A percentile compares a stretch with the other conserved stretches of the same genome.
phyloP scores from a whole-genome alignment of 2,113 vertebrate genomes.

The Pygoscelis adeliae region DNA sequence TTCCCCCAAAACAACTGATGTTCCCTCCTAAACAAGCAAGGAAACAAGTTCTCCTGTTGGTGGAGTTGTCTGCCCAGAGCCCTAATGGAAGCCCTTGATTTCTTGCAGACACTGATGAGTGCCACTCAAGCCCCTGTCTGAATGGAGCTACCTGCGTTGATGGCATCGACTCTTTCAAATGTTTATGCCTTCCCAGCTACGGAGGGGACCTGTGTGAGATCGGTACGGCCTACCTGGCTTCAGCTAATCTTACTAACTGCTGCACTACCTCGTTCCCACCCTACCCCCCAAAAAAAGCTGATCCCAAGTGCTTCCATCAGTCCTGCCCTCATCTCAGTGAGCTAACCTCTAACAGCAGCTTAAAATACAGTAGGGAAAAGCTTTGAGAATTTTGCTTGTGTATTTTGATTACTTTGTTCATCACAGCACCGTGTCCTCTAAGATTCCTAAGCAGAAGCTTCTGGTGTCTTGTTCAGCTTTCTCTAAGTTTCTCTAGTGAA shows the following conservation, averaged over 20 bases:
- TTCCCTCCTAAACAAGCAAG: slow-evolving; percentile 1
- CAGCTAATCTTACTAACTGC: slow-evolving; percentile 90
- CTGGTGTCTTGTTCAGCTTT: neutral
- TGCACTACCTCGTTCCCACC: slow-evolving; percentile 24
- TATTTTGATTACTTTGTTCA: neutral
- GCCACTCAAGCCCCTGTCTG: slow-evolving; percentile 93
- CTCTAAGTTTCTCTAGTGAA: neutral
- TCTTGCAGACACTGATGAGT: slow-evolving; percentile 97
- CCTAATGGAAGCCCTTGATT: slow-evolving; percentile 88
- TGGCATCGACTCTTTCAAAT: slow-evolving; percentile 92
- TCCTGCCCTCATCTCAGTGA: neutral
- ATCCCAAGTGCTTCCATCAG: neutral
- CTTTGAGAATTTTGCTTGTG: neutral
- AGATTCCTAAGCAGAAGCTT: neutral
- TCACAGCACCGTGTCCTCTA: neutral
- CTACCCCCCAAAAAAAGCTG: neutral
- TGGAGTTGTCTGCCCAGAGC: slow-evolving; percentile 59
- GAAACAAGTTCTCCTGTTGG: slow-evolving; percentile 33
- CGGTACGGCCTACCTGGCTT: slow-evolving; percentile 91
- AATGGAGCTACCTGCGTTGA: slow-evolving; percentile 98
- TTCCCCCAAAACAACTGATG: neutral
- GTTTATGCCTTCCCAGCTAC: slow-evolving; percentile 99
- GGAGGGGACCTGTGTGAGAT: slow-evolving; percentile 94
- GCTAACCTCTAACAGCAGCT: slow-evolving; percentile 50
- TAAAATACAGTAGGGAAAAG: neutral